Evolutionary conservation across 1,140 invertebrate species (phyloP).

Genomic region (Drosophila tropicalis): DNA sequence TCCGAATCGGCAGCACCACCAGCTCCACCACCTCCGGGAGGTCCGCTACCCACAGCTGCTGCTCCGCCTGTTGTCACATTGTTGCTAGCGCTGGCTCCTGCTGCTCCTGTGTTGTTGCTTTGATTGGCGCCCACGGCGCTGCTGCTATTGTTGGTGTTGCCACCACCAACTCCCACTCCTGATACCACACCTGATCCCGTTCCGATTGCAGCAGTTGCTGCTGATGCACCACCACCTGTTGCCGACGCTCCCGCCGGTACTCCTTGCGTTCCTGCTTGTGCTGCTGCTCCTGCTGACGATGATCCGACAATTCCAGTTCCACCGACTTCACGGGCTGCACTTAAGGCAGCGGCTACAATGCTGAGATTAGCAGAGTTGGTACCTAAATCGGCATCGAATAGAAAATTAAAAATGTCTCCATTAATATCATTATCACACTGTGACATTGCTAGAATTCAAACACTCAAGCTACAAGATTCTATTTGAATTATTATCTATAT

Average conservation of each 20-base stretch:
- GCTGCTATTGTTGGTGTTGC: slow-evolving; percentile 44
- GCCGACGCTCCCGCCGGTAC: slow-evolving; percentile 26
- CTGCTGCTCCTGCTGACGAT: slow-evolving; percentile 4
- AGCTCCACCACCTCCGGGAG: slow-evolving; percentile 16
- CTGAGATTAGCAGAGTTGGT: slow-evolving; percentile 67
- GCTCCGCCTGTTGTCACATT: slow-evolving; percentile 43
- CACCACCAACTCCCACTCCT: slow-evolving; percentile 10
- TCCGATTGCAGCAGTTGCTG: slow-evolving; percentile 10
- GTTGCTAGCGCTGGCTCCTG: slow-evolving; percentile 59
- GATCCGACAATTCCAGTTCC: slow-evolving; percentile 20
- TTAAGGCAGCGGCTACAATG: slow-evolving; percentile 67
- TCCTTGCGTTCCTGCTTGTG: slow-evolving; percentile 10
- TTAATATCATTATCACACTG: slow-evolving; percentile 36
- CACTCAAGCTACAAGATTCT: slow-evolving; percentile 13
- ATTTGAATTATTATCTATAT: not conserved
- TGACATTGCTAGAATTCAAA: slow-evolving; percentile 24
- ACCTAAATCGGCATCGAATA: slow-evolving; percentile 41
- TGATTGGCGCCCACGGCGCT: slow-evolving; percentile 71
- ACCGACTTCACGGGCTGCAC: slow-evolving; percentile 59
- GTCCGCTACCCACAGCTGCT: slow-evolving; percentile 32
- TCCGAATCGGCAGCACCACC: slow-evolving; percentile 84
- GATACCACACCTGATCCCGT: not conserved
- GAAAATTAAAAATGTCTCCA: slow-evolving; percentile 7
- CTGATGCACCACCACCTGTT: not conserved
- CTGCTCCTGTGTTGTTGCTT: slow-evolving; percentile 53